phyloP scores from a whole-genome alignment of 2,113 vertebrate species.

The Rhinichthys klamathensis region DNA sequence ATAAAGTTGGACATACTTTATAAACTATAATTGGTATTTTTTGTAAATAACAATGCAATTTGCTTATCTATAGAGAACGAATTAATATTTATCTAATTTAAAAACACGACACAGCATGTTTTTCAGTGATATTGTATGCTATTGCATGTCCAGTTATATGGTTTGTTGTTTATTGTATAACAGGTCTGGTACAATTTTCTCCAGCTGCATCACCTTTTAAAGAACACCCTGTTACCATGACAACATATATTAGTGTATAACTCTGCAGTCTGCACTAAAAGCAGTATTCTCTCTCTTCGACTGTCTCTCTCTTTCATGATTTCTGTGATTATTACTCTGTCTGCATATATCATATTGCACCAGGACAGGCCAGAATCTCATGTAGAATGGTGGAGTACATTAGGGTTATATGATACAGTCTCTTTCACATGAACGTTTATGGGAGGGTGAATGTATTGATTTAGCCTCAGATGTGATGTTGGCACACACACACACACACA shows the following conservation, averaged over 20 bases:
- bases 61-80: neutral
- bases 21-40: no score
- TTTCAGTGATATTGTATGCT: neutral
- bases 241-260: neutral
- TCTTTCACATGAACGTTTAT: neutral
- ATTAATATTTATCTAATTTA: neutral
- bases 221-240: slow-evolving; percentile 13
- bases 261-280: neutral
- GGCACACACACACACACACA: neutral
- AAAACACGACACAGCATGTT: neutral
- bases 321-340: neutral
- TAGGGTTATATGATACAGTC: neutral
- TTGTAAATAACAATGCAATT: no score
- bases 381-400: slow-evolving; percentile 11
- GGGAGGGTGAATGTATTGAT: neutral
- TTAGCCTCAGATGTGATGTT: neutral
- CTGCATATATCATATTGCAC: slow-evolving; percentile 6
- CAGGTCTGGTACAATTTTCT: neutral
- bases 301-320: neutral
- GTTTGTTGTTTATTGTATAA: neutral
- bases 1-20: no score
- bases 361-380: neutral
- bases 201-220: neutral
- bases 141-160: neutral
- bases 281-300: neutral